phyloP scores from a whole-genome alignment of 2,888 invertebrate genomes.

The Odontocolon sp. region DNA sequence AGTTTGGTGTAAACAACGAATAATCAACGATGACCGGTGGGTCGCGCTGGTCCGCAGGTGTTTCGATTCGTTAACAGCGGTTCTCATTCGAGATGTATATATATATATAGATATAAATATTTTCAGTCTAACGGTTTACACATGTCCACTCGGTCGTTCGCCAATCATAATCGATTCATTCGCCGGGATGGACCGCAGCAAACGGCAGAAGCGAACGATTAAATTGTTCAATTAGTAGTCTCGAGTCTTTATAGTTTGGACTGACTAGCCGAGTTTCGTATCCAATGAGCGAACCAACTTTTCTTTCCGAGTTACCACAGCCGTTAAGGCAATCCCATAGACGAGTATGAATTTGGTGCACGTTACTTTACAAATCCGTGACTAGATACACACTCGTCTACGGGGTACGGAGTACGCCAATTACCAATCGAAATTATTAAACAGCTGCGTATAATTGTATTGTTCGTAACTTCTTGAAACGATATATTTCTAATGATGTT shows the following conservation, averaged over 20 bases:
- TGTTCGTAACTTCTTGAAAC: no score
- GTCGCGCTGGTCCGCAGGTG: conserved; percentile 29
- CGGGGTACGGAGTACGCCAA: conserved; percentile 81
- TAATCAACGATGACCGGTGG: conserved; percentile 13
- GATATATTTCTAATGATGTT: no score
- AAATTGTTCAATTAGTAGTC: conserved; percentile 54
- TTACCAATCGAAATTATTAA: conserved; percentile 1
- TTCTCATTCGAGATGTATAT: conserved; percentile 17
- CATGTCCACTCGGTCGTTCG: conserved; percentile 24
- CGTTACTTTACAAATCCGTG: conserved; percentile 84
- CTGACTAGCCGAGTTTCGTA: not conserved
- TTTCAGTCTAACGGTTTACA: not conserved
- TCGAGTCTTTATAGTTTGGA: not conserved
- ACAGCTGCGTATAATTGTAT: not conserved
- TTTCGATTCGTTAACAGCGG: conserved; percentile 24
- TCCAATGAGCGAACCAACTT: not conserved
- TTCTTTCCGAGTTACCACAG: conserved; percentile 14
- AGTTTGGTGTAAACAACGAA: conserved; percentile 75
- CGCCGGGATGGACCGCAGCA: conserved; percentile 27
- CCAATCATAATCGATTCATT: conserved; percentile 52
- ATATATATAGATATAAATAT: not conserved
- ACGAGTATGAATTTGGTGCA: conserved; percentile 92
- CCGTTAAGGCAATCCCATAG: conserved; percentile 86
- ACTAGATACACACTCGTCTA: conserved; percentile 96
- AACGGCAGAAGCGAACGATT: conserved; percentile 33